phyloP scores from a whole-genome alignment of 2,888 invertebrate genomes.

The Mythimna vitellina region DNA sequence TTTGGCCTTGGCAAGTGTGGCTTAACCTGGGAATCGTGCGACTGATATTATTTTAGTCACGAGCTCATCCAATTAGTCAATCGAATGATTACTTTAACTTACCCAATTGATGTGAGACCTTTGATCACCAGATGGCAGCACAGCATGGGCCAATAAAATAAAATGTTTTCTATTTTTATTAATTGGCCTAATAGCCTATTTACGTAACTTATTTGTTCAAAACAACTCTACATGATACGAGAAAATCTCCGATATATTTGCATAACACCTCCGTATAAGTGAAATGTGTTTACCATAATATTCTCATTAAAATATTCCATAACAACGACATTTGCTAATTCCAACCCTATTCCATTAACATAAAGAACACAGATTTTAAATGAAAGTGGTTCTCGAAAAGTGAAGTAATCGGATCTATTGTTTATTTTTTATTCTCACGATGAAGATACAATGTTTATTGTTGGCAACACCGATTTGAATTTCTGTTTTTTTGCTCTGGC shows the following conservation, averaged over 20 bases:
- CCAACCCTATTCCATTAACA: conserved; percentile 46
- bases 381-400: conserved; percentile 61
- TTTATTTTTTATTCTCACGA: conserved; percentile 69
- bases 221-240: conserved; percentile 38
- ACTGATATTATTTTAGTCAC: too few relatives aligned
- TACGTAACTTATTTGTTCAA: conserved; percentile 39
- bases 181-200: conserved; percentile 6
- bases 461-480: conserved; percentile 61
- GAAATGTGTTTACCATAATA: conserved; percentile 72
- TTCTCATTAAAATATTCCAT: conserved; percentile 61
- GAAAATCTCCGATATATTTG: conserved; percentile 62
- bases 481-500: conserved; percentile 51
- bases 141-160: neutral
- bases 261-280: conserved; percentile 63
- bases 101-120: neutral
- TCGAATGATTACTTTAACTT: neutral
- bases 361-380: conserved; percentile 46
- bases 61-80: too few relatives aligned
- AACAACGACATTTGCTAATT: conserved; percentile 22
- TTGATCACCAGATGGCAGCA: neutral
- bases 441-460: conserved; percentile 65
- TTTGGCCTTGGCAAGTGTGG: too few relatives aligned
- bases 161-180: conserved; percentile 19
- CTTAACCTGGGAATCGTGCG: too few relatives aligned
- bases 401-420: conserved; percentile 65